Base-by-base conservation (phyloP, 2,113 vertebrate species). In the Aphyosemion australe region DNA sequence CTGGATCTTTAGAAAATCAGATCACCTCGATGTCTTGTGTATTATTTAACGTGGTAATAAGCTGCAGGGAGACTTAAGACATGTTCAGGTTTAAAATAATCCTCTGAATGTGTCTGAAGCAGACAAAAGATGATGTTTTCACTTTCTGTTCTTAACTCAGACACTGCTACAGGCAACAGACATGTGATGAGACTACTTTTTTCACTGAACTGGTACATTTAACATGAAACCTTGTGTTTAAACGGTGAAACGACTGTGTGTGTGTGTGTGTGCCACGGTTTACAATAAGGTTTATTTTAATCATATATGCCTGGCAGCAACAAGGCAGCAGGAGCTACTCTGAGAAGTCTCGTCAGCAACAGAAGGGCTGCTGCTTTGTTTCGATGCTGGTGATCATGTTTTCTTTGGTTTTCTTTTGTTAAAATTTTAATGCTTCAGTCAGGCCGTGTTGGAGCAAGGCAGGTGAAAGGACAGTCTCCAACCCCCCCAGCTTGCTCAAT, bases 81-180 rank as follows among this genome's bases (percentile, higher is more conserved):
- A 50, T 52, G 37, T 72, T 75, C 61, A 41, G 52, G 49, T 61
- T 77, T 47, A 47, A 74, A 76, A 65, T 70, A 9, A 72, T 69
- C 51, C 48, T 76, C 39, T 26, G n/a, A 57, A 66, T 59, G 16
- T 61, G 21, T 71, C 49, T 49, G 20, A 48, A 26, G 57, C 16
- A 48, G 55, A 67, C 69, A 54, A 72, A 73, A 74, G 11, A n/a
- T 58, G 34, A 61, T 65, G 19, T 67, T 69, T 80, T 72, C 19
- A 42, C 54, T 60, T 72, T 67, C 9, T 19, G 56, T 74, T 65
- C 72, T 48, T n/a, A 68, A 47, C 53, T 16, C 42, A 64, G 65
- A 72, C 68, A 55, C 46, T 7, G 13, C 53, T 49, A 15, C 57
- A 61, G 52, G 49, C 46, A n/a, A 51, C 46, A 19, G 14, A 43